Base-by-base conservation (phyloP, 2,888 invertebrate genomes). In the Chydorus sphaericus region DNA sequence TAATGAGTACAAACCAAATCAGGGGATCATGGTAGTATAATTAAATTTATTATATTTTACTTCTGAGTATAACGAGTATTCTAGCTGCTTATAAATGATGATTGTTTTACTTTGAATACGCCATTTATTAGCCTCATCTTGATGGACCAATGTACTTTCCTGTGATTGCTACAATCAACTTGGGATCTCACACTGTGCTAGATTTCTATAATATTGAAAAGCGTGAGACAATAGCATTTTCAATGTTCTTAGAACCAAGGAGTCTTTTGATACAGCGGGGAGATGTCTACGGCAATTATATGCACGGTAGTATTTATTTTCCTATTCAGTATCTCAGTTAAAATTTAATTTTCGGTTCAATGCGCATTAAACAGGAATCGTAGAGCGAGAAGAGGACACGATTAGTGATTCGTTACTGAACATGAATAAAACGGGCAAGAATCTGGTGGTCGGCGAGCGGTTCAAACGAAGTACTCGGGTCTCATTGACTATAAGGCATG, bases 61-160 rank as follows among this genome's bases (percentile, higher is more conserved):
- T n/a, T n/a, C n/a, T n/a, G n/a, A n/a, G n/a, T n/a, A n/a, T n/a
- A n/a, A n/a, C n/a, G n/a, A n/a, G n/a, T n/a, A n/a, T 20, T 4
- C 14, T 31, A 38, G 56, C n/a, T n/a, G 2, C 6, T 11, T 14
- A 23, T 3, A 16, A 10, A 31, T 10, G 31, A 30, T 50, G 18
- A 16, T 3, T 18, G 16, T 57, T 57, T 52, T 28, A 37, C 29
- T 33, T 48, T 61, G 50, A 49, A 38, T 55, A 66, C n/a, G n/a
- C n/a, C n/a, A n/a, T n/a, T n/a, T n/a, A 67, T 10, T 64, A 80
- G 81, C 87, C 96, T 2, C 97, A 98, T 73, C 81, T 86, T 26
- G 98, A 98, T 73, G 98, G 98, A 0, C 86, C 91, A 0, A 72
- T 97, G 16, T 98, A 94, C 69, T 82, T 82, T 69, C 94, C 96